Conservation (phyloP, 2,888 invertebrate genomes). For the Epinotia demarniana region DNA sequence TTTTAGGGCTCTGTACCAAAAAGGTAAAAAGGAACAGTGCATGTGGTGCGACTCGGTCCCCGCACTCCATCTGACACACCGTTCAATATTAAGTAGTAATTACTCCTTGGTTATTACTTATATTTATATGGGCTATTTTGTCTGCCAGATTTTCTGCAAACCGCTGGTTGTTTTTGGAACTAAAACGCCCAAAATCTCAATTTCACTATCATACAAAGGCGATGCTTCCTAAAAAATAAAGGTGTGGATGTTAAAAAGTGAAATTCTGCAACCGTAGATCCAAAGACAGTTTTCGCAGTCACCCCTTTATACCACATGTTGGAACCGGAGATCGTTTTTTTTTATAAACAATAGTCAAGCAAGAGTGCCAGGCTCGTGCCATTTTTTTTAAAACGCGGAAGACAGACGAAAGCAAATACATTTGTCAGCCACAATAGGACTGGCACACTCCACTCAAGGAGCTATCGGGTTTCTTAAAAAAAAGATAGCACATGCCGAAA, state of each 20-base stretch:
- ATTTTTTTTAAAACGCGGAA: conserved; percentile 75
- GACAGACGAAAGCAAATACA: conserved; percentile 77
- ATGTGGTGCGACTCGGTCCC: too few relatives aligned
- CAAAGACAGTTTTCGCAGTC: conserved; percentile 34
- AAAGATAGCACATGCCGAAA: conserved; percentile 83
- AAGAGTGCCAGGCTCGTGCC: conserved; percentile 75
- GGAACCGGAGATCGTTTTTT: conserved; percentile 24
- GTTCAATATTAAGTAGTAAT: too few relatives aligned
- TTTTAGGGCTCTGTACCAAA: too few relatives aligned
- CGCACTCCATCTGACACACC: too few relatives aligned
- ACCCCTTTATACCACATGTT: conserved; percentile 35
- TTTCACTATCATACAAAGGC: conserved; percentile 5
- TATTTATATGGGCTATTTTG: too few relatives aligned
- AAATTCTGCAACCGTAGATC: conserved; percentile 29
- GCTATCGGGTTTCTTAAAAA: conserved; percentile 77
- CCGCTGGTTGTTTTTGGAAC: not conserved
- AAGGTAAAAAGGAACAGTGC: too few relatives aligned
- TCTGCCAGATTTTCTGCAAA: not conserved
- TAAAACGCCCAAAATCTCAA: not conserved
- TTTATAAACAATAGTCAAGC: conserved; percentile 43
- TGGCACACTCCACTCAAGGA: conserved; percentile 79
- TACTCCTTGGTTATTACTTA: too few relatives aligned
- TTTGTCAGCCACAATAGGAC: conserved; percentile 74
- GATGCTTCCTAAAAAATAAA: conserved; percentile 18
- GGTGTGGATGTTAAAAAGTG: conserved; percentile 38